These are phyloP conservation scores for Simalia tracyae DNA, from an alignment of 2,797 vertebrate genomes.

Conservation along the genomic window DNA sequence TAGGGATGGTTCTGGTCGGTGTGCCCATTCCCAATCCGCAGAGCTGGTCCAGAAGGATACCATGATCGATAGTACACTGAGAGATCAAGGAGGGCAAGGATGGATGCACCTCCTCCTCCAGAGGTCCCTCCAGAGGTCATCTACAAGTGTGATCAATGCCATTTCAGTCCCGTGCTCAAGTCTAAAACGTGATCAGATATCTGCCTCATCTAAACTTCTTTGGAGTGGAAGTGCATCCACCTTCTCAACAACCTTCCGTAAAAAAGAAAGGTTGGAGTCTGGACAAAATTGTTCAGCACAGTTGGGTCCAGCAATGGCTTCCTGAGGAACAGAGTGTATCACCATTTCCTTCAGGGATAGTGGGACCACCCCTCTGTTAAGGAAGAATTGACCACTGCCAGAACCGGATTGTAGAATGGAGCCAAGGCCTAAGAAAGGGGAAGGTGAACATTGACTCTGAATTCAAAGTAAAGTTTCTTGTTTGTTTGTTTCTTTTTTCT, in stretches of 20 bases:
- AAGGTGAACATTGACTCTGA: background rate
- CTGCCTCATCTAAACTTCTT: background rate
- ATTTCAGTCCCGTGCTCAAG: background rate
- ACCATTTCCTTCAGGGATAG: too few relatives aligned
- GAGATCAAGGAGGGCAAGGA: too few relatives aligned
- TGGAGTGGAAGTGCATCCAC: background rate
- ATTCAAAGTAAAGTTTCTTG: slow-evolving; percentile 24
- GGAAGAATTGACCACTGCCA: background rate
- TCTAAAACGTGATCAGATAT: background rate
- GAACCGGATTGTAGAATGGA: background rate
- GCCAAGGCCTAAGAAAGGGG: slow-evolving; percentile 5
- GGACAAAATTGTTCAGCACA: too few relatives aligned
- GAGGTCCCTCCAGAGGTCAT: background rate
- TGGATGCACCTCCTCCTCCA: too few relatives aligned
- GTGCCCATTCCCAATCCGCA: too few relatives aligned
- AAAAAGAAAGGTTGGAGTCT: background rate
- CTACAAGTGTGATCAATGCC: background rate
- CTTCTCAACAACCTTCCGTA: background rate
- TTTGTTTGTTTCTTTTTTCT: background rate
- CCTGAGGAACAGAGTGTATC: too few relatives aligned
- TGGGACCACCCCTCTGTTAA: background rate
- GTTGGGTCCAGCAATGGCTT: too few relatives aligned
- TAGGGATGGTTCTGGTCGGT: too few relatives aligned
- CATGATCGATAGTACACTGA: too few relatives aligned
- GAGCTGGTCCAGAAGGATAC: too few relatives aligned